These are phyloP conservation scores for Drosophila asahinai DNA, from an alignment of 1,140 invertebrate genomes.

Conservation along the genomic window DNA sequence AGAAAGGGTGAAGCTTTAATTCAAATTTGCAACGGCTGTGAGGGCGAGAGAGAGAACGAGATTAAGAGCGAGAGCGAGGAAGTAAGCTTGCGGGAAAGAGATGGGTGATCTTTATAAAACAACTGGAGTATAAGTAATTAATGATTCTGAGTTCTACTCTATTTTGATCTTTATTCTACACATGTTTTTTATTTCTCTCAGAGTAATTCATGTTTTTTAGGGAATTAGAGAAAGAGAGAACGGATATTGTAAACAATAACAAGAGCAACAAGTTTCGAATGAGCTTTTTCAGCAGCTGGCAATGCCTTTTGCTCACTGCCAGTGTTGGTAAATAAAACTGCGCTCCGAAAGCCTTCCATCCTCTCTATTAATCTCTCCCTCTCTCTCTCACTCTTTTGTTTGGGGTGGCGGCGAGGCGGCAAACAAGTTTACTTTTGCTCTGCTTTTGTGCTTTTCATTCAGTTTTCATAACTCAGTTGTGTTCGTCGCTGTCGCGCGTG, in stretches of 20 bases:
- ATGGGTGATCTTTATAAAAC: neutral
- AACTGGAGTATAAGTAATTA: conserved; percentile 3
- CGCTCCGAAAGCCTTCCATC: conserved; percentile 2
- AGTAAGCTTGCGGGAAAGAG: neutral
- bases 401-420: conserved; percentile 34
- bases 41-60: neutral
- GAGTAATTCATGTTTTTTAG: neutral
- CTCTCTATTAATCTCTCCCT: neutral
- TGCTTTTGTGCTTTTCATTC: conserved; percentile 76
- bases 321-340: conserved; percentile 36
- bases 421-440: conserved; percentile 56
- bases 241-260: conserved; percentile 35
- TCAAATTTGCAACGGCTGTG: conserved; percentile 53
- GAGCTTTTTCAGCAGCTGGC: conserved; percentile 33
- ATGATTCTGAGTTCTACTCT: conserved; percentile 1
- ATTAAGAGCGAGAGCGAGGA: neutral
- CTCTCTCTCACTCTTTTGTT: conserved; percentile 14
- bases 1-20: conserved; percentile 34
- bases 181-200: conserved; percentile 1
- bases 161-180: neutral
- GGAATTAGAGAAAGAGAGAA: neutral
- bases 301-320: conserved; percentile 30
- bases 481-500: conserved; percentile 75
- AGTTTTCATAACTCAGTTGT: conserved; percentile 72
- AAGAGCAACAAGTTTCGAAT: conserved; percentile 44